Evolutionary conservation across 2,888 invertebrate species (phyloP).

Genomic region (Athrips mouffetella): DNA sequence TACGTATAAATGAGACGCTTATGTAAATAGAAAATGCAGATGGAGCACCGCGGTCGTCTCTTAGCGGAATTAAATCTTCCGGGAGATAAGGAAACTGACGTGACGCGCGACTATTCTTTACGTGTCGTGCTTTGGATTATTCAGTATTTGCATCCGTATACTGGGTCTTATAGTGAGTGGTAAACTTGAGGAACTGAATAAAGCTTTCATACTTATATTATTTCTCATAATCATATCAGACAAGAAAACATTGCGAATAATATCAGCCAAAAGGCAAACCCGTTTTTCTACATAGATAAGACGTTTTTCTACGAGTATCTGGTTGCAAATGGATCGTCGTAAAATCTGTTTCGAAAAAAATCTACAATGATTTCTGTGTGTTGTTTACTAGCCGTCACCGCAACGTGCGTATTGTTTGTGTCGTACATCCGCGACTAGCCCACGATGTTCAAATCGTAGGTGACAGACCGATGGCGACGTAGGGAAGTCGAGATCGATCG

Average conservation of each 20-base stretch:
- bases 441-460: slow-evolving; percentile 4
- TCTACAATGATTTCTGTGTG: slow-evolving; percentile 19
- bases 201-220: too few relatives aligned
- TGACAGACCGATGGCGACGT: neutral
- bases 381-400: slow-evolving; percentile 15
- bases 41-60: slow-evolving; percentile 25
- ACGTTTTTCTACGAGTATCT: too few relatives aligned
- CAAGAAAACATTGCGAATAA: too few relatives aligned
- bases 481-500: neutral
- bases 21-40: slow-evolving; percentile 21
- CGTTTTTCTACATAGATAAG: too few relatives aligned
- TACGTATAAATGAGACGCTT: neutral
- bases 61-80: slow-evolving; percentile 46
- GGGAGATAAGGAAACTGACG: slow-evolving; percentile 57
- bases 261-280: too few relatives aligned
- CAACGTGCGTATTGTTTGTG: slow-evolving; percentile 2
- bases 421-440: neutral
- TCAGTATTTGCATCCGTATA: too few relatives aligned
- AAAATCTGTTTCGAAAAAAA: too few relatives aligned
- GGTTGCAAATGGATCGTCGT: too few relatives aligned
- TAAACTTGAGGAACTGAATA: too few relatives aligned
- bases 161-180: too few relatives aligned
- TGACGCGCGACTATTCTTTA: slow-evolving; percentile 39
- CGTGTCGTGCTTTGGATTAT: too few relatives aligned
- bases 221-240: too few relatives aligned